Percentiles rank a stretch among this genome's conserved stretches.
These are phyloP conservation scores for Tinamus major DNA, from an alignment of 2,797 vertebrate species.

Conservation along the genomic window DNA sequence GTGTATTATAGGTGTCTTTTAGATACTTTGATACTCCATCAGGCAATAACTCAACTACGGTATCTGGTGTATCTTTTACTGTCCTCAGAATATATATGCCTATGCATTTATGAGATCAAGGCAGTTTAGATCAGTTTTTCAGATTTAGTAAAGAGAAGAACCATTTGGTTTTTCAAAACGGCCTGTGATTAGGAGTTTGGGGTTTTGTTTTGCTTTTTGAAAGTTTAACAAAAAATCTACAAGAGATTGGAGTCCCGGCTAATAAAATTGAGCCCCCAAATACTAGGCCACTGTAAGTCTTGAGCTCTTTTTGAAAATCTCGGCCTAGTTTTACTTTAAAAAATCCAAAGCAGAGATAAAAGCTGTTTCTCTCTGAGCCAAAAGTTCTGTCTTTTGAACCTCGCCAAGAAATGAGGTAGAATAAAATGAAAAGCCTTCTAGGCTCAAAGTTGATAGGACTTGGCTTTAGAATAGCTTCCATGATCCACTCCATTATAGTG, in stretches of 20 bases:
- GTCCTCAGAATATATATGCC: slow-evolving; percentile 46
- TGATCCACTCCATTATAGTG: slow-evolving; percentile 3
- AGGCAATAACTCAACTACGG: neutral
- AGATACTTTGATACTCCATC: slow-evolving; percentile 40
- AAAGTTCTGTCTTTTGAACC: slow-evolving; percentile 28
- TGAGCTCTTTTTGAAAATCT: slow-evolving; percentile 5
- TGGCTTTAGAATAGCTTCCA: slow-evolving; percentile 45
- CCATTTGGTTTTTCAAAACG: neutral
- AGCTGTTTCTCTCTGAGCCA: neutral
- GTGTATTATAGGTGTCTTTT: slow-evolving; percentile 56
- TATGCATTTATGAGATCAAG: slow-evolving; percentile 60
- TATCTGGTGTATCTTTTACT: neutral
- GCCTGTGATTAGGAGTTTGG: neutral
- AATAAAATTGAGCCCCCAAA: neutral
- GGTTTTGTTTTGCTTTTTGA: neutral
- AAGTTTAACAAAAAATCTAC: neutral
- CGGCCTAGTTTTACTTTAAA: neutral
- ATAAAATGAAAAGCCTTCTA: slow-evolving; percentile 42
- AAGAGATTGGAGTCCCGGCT: neutral
- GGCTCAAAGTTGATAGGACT: slow-evolving; percentile 8
- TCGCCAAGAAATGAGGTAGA: slow-evolving; percentile 34
- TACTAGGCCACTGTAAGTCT: neutral
- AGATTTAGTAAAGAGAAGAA: neutral
- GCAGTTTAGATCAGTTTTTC: slow-evolving; percentile 45
- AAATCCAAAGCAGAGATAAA: slow-evolving; percentile 2